Evolutionary conservation across 2,797 vertebrate species (phyloP).

Genomic region (Streptopelia turtur): DNA sequence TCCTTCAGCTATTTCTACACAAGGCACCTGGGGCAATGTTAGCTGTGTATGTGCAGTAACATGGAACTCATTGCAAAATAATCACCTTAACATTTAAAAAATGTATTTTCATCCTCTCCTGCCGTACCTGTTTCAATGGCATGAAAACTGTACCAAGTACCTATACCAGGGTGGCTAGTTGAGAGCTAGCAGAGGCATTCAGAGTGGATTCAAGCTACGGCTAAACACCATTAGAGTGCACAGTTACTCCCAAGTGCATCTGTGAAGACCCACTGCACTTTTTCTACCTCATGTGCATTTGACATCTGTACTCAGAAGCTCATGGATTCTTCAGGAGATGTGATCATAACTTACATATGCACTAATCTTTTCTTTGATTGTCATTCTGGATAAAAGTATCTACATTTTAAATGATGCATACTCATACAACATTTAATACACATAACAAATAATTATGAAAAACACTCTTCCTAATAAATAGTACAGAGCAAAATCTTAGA

Average conservation of each 20-base stretch:
- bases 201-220: background rate
- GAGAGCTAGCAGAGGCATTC: background rate
- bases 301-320: background rate
- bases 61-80: background rate
- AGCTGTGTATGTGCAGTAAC: background rate
- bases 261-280: background rate
- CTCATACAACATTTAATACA: conserved; percentile 1
- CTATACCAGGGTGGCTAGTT: background rate
- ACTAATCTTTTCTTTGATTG: conserved; percentile 3
- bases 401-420: conserved; percentile 49
- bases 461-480: conserved; percentile 16
- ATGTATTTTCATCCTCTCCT: background rate
- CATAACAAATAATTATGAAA: conserved; percentile 36
- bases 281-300: background rate
- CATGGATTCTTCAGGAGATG: background rate
- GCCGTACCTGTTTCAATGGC: background rate
- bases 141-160: background rate
- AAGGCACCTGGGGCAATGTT: background rate
- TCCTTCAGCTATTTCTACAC: background rate
- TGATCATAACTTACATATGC: background rate
- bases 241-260: background rate
- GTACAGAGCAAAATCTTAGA: background rate
- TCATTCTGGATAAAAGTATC: conserved; percentile 15
- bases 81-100: background rate
- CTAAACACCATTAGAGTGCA: background rate